Conservation (phyloP, 2,113 vertebrate species). For the Choloepus hoffmanni region DNA sequence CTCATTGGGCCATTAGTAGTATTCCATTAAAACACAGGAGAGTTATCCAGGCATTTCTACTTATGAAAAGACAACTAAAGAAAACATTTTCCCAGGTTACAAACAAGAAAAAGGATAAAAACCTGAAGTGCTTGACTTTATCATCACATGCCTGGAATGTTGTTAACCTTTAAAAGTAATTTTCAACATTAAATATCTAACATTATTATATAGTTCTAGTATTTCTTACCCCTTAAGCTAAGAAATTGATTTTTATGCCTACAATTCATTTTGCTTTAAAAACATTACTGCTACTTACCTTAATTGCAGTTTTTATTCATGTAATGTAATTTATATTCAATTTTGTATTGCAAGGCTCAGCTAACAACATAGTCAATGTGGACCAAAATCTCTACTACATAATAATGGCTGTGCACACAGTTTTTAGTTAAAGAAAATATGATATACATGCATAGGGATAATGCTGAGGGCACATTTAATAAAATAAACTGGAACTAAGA, state of each 20-base stretch:
- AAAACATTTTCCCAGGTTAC: background rate
- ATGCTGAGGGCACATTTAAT: background rate
- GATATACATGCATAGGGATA: background rate
- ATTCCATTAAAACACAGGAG: background rate
- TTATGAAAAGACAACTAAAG: slow-evolving; percentile 22
- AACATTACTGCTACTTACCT: background rate
- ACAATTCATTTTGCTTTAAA: slow-evolving; percentile 12
- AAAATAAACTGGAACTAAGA: slow-evolving; percentile 30
- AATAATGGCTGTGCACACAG: background rate
- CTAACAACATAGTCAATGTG: slow-evolving; percentile 34
- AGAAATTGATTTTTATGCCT: background rate
- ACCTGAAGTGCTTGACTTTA: background rate
- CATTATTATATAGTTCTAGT: background rate
- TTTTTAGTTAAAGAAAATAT: slow-evolving; percentile 38
- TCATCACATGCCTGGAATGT: background rate
- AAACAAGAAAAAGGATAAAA: background rate
- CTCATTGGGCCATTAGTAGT: background rate
- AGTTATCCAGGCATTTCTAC: background rate
- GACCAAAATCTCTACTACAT: background rate
- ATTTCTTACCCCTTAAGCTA: background rate
- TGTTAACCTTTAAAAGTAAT: slow-evolving; percentile 5
- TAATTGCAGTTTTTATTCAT: slow-evolving; percentile 5
- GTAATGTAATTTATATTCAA: slow-evolving; percentile 29
- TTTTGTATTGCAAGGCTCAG: slow-evolving; percentile 19
- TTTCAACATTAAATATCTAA: slow-evolving; percentile 41